A percentile compares a stretch with the other conserved stretches of the same genome.
Conservation (phyloP, 2,888 invertebrate genomes). For the Cerceris rybyensis region DNA sequence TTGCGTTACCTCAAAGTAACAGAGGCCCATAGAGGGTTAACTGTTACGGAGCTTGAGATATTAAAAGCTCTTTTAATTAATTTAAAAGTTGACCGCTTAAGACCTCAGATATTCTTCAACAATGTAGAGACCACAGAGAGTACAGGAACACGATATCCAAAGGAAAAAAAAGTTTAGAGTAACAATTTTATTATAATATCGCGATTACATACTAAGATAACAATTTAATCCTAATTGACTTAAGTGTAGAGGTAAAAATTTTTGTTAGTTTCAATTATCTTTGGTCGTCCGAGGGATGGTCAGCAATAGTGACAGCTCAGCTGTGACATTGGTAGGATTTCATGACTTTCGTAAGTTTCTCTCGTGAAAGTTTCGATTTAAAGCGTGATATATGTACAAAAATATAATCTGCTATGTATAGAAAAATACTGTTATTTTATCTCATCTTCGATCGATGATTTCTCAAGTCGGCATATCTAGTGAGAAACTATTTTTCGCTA, state of each 20-base stretch:
- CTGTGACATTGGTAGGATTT: constrained; percentile 5
- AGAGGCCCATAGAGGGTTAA: too few species aligned
- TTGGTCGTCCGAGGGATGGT: background rate
- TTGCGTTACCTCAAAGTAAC: too few species aligned
- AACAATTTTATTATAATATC: constrained; percentile 39
- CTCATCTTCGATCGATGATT: too few species aligned
- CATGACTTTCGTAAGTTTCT: too few species aligned
- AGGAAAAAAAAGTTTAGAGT: constrained; percentile 13
- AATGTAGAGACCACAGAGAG: background rate
- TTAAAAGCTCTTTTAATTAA: too few species aligned
- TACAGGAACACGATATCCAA: background rate
- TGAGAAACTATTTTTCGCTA: too few species aligned
- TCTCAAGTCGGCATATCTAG: too few species aligned
- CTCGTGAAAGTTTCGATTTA: background rate
- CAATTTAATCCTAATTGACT: constrained; percentile 7
- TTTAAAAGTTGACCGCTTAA: background rate
- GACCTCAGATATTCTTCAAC: background rate
- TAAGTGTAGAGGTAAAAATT: constrained; percentile 5
- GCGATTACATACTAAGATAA: constrained; percentile 37
- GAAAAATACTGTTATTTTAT: too few species aligned
- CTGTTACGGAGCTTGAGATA: too few species aligned
- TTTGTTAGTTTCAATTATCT: background rate
- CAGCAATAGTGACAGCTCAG: constrained; percentile 16
- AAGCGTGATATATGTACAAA: too few species aligned
- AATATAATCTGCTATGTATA: too few species aligned